Percentiles rank a stretch among this genome's conserved stretches.
Evolutionary conservation across 2,888 invertebrate genomes (phyloP).

Genomic region (Cosmia pyralina): DNA sequence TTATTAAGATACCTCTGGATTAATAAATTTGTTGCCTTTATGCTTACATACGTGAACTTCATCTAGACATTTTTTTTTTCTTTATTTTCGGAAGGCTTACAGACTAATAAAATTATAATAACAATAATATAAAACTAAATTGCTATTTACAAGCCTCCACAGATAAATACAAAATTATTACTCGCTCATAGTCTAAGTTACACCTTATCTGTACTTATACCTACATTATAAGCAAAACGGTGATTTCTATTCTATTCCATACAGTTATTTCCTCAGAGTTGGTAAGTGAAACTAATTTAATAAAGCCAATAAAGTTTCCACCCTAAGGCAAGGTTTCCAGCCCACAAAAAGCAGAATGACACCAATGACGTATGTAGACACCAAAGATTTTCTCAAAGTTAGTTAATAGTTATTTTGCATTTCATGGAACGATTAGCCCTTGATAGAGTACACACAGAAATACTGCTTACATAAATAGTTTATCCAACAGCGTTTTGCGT

Average conservation of each 20-base stretch:
- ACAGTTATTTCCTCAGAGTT: too few relatives aligned
- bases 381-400: not conserved
- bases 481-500: slow-evolving; percentile 19
- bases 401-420: slow-evolving; percentile 4
- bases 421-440: slow-evolving; percentile 13
- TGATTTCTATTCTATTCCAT: too few relatives aligned
- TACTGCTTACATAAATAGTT: slow-evolving; percentile 16
- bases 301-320: not conserved
- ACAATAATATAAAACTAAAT: too few relatives aligned
- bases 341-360: not conserved
- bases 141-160: too few relatives aligned
- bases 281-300: too few relatives aligned
- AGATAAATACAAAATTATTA: too few relatives aligned
- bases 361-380: not conserved
- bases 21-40: not conserved
- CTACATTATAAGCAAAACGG: too few relatives aligned
- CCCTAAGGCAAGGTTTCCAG: not conserved
- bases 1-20: not conserved
- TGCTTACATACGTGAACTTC: slow-evolving; percentile 8
- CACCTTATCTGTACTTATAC: too few relatives aligned
- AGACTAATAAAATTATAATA: too few relatives aligned
- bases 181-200: too few relatives aligned
- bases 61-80: too few relatives aligned
- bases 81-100: too few relatives aligned
- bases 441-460: slow-evolving; percentile 5